A percentile compares a stretch with the other conserved stretches of the same genome.
phyloP scores from a whole-genome alignment of 2,888 invertebrate species.

The Parnassius orleans region DNA sequence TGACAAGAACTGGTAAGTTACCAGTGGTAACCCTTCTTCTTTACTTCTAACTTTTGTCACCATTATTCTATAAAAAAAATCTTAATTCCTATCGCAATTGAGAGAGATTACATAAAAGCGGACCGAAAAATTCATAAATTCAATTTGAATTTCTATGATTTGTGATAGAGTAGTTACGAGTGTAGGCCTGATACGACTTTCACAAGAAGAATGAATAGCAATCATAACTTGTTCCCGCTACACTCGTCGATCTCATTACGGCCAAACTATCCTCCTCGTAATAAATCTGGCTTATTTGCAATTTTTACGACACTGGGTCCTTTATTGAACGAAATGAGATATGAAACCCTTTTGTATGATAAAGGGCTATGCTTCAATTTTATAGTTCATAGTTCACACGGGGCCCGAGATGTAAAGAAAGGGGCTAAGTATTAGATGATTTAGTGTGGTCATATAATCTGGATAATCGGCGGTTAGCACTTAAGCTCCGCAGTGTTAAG shows the following conservation, averaged over 20 bases:
- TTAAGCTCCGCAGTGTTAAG: conserved; percentile 52
- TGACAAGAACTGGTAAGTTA: no score
- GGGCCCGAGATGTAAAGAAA: conserved; percentile 50
- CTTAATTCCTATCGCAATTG: no score
- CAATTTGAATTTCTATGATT: conserved; percentile 23
- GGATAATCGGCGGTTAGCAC: conserved; percentile 70
- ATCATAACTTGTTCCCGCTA: conserved; percentile 37
- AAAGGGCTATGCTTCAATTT: conserved; percentile 72
- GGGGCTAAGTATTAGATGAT: conserved; percentile 70
- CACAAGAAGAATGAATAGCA: conserved; percentile 35
- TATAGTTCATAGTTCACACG: conserved; percentile 75
- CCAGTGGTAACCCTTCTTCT: no score
- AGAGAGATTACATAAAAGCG: conserved; percentile 4
- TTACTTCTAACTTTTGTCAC: no score
- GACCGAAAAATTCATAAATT: conserved; percentile 16
- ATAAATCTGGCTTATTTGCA: conserved; percentile 65
- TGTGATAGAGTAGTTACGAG: conserved; percentile 10
- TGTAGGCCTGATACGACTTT: conserved; percentile 19
- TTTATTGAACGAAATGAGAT: conserved; percentile 66
- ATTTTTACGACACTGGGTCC: conserved; percentile 66
- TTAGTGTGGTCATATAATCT: conserved; percentile 69
- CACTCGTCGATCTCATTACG: conserved; percentile 55
- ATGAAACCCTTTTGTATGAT: conserved; percentile 64
- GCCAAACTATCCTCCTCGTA: conserved; percentile 45
- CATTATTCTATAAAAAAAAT: no score